Conservation (phyloP, 1,140 invertebrate genomes). For the Aradophagus sp. region DNA sequence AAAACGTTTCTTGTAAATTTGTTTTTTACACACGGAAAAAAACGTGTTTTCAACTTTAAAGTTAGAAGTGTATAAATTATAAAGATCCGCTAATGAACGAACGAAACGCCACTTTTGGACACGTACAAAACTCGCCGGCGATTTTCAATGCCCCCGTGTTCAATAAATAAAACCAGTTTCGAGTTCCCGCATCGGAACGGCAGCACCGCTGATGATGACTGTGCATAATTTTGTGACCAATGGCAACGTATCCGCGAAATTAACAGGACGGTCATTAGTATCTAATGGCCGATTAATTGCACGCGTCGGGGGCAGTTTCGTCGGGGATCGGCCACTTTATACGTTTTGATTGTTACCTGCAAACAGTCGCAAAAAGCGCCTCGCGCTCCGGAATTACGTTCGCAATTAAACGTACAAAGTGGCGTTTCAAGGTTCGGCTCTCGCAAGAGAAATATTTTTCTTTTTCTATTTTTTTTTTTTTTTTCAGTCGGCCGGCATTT, state of each 20-base stretch:
- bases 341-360: slow-evolving; percentile 36
- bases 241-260: slow-evolving; percentile 9
- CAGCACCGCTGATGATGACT: slow-evolving; percentile 21
- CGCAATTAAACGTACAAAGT: slow-evolving; percentile 24
- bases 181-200: no score
- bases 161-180: not conserved
- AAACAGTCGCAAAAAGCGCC: slow-evolving; percentile 32
- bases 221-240: slow-evolving; percentile 9
- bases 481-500: not conserved
- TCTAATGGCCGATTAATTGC: slow-evolving; percentile 44
- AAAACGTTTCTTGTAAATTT: no score
- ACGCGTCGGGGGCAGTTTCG: slow-evolving; percentile 12
- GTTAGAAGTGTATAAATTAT: no score
- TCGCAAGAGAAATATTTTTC: not conserved
- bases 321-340: slow-evolving; percentile 33
- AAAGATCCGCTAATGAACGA: no score
- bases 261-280: slow-evolving; percentile 23
- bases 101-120: no score
- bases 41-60: no score
- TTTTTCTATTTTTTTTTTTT: not conserved
- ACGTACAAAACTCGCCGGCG: no score
- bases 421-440: slow-evolving; percentile 5
- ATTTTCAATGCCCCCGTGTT: no score
- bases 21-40: no score
- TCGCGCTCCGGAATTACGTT: slow-evolving; percentile 15